These are phyloP conservation scores for Lepeophtheirus salmonis DNA, from an alignment of 1,140 invertebrate species.

Conservation along the genomic window DNA sequence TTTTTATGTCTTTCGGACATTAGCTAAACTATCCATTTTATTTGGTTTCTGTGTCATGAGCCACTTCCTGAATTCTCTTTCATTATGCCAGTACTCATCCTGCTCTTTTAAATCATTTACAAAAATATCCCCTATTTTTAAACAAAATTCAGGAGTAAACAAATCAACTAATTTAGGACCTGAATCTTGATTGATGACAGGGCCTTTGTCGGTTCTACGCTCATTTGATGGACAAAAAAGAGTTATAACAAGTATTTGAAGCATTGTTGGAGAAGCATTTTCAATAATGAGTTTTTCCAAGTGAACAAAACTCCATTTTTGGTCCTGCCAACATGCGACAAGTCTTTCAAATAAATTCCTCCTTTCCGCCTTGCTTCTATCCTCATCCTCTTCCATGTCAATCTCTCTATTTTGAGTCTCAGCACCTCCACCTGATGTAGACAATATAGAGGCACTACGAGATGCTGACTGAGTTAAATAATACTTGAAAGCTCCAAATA, in stretches of 20 bases:
- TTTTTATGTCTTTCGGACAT: no score
- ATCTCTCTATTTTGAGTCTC: no score
- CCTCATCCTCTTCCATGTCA: not conserved
- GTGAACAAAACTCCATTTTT: constrained; percentile 16
- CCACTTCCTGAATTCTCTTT: no score
- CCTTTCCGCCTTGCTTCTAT: not conserved
- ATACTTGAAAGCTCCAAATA: not conserved
- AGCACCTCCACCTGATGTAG: no score
- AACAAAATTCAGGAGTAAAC: constrained; percentile 12
- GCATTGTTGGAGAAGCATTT: not conserved
- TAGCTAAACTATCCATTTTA: no score
- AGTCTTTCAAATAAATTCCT: constrained; percentile 1
- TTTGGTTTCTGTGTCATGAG: no score
- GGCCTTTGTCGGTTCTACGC: not conserved
- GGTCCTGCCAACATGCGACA: constrained; percentile 14
- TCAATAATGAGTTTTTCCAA: constrained; percentile 3
- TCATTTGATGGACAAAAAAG: constrained; percentile 5
- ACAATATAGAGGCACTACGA: not conserved
- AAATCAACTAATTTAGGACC: constrained; percentile 10
- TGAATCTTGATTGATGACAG: constrained; percentile 7
- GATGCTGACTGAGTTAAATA: not conserved
- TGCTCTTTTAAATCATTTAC: constrained; percentile 13
- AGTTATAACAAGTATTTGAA: constrained; percentile 10
- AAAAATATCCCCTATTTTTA: constrained; percentile 9
- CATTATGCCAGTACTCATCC: no score